phyloP scores from a whole-genome alignment of 92 coral and sea anemone species.

The Porites divaricata region DNA sequence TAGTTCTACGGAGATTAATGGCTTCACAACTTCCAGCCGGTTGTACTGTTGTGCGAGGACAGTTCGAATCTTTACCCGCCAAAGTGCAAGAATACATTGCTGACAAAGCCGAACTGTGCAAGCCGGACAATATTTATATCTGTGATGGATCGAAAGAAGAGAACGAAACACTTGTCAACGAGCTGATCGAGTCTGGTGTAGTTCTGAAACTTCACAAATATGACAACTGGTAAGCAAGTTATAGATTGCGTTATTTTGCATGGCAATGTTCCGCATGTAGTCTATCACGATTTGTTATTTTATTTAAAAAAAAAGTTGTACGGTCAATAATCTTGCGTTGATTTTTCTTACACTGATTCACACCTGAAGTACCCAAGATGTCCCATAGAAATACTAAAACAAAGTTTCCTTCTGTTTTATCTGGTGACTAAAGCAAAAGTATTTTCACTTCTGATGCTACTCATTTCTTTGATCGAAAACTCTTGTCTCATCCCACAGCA shows the following conservation, averaged over 20 bases:
- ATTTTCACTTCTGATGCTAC: neutral
- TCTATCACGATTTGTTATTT: neutral
- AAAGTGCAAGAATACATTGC: slow-evolving; percentile 80
- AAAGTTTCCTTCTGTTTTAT: too few relatives aligned
- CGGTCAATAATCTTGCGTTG: too few relatives aligned
- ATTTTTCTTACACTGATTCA: too few relatives aligned
- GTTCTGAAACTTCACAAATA: slow-evolving; percentile 59
- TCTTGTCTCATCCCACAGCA: slow-evolving; percentile 37
- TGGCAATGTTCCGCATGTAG: too few relatives aligned
- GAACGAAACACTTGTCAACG: slow-evolving; percentile 65
- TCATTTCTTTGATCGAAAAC: neutral
- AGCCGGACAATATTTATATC: slow-evolving; percentile 77
- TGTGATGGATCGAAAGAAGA: slow-evolving; percentile 86
- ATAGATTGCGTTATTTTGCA: slow-evolving; percentile 7
- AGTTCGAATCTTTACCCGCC: slow-evolving; percentile 66
- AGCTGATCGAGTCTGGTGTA: slow-evolving; percentile 68
- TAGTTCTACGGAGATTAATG: slow-evolving; percentile 74
- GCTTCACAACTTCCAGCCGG: slow-evolving; percentile 67
- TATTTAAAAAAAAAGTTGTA: too few relatives aligned
- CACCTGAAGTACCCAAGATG: too few relatives aligned
- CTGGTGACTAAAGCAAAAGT: neutral
- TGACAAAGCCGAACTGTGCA: slow-evolving; percentile 76
- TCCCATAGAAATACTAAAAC: too few relatives aligned
- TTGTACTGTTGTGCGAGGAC: slow-evolving; percentile 68
- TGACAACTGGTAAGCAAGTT: slow-evolving; percentile 59